Evolutionary conservation across 2,113 vertebrate genomes (phyloP), one percentile per base, ranked within the genome.

Genomic region (Pituophis catenifer): DNA sequence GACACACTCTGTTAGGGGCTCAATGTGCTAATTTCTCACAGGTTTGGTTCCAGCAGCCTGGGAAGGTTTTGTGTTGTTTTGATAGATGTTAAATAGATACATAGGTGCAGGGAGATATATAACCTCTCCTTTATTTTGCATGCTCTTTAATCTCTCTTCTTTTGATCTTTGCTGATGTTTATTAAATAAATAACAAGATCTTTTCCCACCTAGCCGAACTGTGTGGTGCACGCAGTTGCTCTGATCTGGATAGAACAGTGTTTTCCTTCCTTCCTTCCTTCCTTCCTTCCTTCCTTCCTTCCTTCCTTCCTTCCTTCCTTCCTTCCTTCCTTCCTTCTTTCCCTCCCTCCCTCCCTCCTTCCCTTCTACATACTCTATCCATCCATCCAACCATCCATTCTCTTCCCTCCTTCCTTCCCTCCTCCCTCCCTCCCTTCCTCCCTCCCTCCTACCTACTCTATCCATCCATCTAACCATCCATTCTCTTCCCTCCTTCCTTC

Each of bases 211-310:
- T 1, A 15, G 65, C 11, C 0, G 12, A 70, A 15, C 29, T n/a
- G n/a, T 0, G 2, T 33, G n/a, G 65, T 6, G 12, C 1, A 1
- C 13, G 13, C 1, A 0, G 1, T 75, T 6, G 13, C n/a, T 75
- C 65, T 7, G 65, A 33, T 75, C 12, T 75, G n/a, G 65, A 33
- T 33, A 33, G 65, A 70, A 12, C 12, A 13, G 5, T 0, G 11
- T 5, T 2, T 70, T 12, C 11, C 38, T 86, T 21, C 38, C 38
- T 85, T 21, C 38, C 13, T 85, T 44, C n/a, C 13, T 85, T 15
- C 26, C 26, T 8, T 81, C 17, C 29, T 19, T 7, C 33, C 3
- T 44, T 44, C 33, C n/a, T 24, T 24, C 58, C 24, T 59, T 26
- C 2, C 38, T 58, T 8, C n/a, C 38, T 44, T 44, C 54, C 8